Evolutionary conservation across 2,888 invertebrate species (phyloP), one percentile per base, ranked within the genome.

Genomic region (Polymixis lichenea): DNA sequence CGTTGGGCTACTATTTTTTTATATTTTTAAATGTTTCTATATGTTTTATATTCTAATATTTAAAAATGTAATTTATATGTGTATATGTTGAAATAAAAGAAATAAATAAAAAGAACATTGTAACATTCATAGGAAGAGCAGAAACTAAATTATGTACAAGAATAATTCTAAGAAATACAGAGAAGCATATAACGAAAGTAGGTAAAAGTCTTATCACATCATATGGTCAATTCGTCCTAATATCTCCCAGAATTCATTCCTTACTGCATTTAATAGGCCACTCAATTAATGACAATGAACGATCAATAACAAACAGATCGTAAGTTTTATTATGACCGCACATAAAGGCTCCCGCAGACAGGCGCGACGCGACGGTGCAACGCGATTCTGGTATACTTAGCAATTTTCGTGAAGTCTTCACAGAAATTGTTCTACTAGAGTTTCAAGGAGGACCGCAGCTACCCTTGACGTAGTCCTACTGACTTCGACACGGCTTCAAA

Each of bases 231-330:
- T 60, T 28, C n/a, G 13, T 55, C 38, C 49, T 11, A 43, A 73
- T 66, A 66, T 32, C 25, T 51, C n/a, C 25, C 22, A 13, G 61
- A 51, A 53, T 28, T 60, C 58, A 53, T 46, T 22, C 9, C 28
- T 17, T 46, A 11, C 68, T 25, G 22, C 15, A 17, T 13, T 38
- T 53, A 58, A 64, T 49, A 56, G 56, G 25, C 17, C 51, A 25
- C 32, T 43, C 53, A 75, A 64, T 80, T 60, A 78, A 56, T 32
- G 17, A 53, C 56, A 67, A 74, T 80, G 8, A 56, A 66, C 43
- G 49, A 61, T 46, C 25, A 62, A 74, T 66, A 78, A 25, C 32
- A 43, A 66, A 32, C 8, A 15, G 17, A 25, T 58, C 61, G 28
- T 53, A 43, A 51, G 13, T 53, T 56, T 17, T n/a, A 43, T 74